Base-by-base conservation (phyloP, 2,888 invertebrate genomes). In the Morpho achilles region DNA sequence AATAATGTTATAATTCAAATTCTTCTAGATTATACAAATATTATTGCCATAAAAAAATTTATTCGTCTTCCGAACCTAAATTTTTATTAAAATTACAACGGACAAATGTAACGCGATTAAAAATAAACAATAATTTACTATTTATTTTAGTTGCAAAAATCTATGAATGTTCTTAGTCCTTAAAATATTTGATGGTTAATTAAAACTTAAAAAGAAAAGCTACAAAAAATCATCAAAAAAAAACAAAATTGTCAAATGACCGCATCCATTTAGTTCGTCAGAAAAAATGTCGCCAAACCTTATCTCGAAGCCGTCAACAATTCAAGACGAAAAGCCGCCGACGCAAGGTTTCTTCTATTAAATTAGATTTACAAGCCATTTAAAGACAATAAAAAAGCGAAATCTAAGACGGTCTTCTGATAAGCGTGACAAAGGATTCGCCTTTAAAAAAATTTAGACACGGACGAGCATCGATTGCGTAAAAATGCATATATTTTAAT, bases 331-430 rank as follows among this genome's bases (percentile, higher is more conserved):
- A 74, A 75, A 74, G 67, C 68, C 63, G 69, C 74, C 77, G 69
- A 66, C 65, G 73, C 48, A 8, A 42, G 42, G 41, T 54, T 48
- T 54, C 45, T 63, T 67, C 72, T 74, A 73, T 75, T 69, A 66
- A 66, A 62, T 61, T 68, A 74, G 76, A 77, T 80, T 84, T 82
- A 83, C 81, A 76, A 74, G 65, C 73, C 77, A 77, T 80, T 82
- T 75, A 68, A 72, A 63, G 59, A 62, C 58, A 69, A 64, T 71
- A 40, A 53, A 53, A 70, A 76, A 71, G 65, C 43, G 65, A 56
- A 69, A 64, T 61, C 54, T 49, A 56, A 64, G 64, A 62, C 63
- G 55, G 60, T 64, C 62, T 55, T 39, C 56, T 57, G 68, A 69
- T 72, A 68, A 69, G 56, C 56, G 53, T 53, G 53, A 60, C 60